Conservation (phyloP, 2,113 vertebrate genomes). For the Pleuronectes platessa region DNA sequence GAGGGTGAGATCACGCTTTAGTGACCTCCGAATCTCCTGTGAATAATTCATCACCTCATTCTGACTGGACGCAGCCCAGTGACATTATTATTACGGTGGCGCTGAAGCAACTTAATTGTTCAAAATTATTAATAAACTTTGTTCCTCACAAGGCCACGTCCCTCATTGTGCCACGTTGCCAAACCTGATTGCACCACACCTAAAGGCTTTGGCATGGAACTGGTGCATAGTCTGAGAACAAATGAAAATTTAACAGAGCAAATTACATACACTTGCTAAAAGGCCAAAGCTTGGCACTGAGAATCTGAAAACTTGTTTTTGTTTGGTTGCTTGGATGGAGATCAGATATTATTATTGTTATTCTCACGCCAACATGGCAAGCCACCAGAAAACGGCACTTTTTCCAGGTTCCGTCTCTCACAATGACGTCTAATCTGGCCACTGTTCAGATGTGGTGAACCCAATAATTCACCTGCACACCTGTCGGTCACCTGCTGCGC, state of each 20-base stretch:
- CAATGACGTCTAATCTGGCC: constrained; percentile 25
- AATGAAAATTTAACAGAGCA: not conserved
- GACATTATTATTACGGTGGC: constrained; percentile 47
- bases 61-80: constrained; percentile 63
- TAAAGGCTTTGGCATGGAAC: constrained; percentile 2
- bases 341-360: constrained; percentile 18
- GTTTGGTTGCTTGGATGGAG: not conserved
- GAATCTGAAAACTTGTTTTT: not conserved
- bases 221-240: not conserved
- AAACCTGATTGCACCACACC: not conserved
- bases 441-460: constrained; percentile 12
- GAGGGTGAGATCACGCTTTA: constrained; percentile 60
- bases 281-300: not conserved
- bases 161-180: not conserved
- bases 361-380: not conserved
- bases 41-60: constrained; percentile 76
- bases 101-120: constrained; percentile 32
- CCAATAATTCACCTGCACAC: constrained; percentile 7
- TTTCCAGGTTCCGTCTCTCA: constrained; percentile 9
- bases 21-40: constrained; percentile 67
- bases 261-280: not conserved
- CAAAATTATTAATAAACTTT: constrained; percentile 57
- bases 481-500: constrained; percentile 33
- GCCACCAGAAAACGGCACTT: not conserved
- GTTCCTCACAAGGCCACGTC: constrained; percentile 4